Percentiles rank a stretch among this genome's conserved stretches.
Evolutionary conservation across 2,888 invertebrate species (phyloP).

Genomic region (Tetropium fuscum): DNA sequence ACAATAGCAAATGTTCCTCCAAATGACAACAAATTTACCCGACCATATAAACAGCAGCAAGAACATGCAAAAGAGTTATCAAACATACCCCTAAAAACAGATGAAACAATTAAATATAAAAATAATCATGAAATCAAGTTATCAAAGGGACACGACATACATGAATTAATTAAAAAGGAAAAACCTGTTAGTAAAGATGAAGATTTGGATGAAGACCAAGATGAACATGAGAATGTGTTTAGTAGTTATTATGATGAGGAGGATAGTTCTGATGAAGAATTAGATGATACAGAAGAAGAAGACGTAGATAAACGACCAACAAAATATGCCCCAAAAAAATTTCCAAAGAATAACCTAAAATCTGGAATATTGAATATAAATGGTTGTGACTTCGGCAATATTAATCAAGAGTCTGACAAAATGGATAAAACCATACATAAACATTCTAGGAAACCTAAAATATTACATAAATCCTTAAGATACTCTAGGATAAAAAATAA

Average conservation of each 20-base stretch:
- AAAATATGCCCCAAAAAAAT: slow-evolving; percentile 35
- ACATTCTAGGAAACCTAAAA: not conserved
- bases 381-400: no score
- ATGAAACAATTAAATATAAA: not conserved
- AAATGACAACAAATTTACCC: not conserved
- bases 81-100: not conserved
- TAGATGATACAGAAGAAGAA: slow-evolving; percentile 46
- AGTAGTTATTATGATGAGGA: slow-evolving; percentile 42
- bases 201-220: not conserved
- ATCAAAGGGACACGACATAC: no score
- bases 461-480: slow-evolving; percentile 7
- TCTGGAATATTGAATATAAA: slow-evolving; percentile 23
- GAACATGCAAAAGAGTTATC: not conserved
- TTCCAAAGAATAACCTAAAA: slow-evolving; percentile 35
- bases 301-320: slow-evolving; percentile 46
- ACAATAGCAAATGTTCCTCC: not conserved
- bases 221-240: not conserved
- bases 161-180: no score
- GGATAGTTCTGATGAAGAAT: slow-evolving; percentile 27
- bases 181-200: not conserved
- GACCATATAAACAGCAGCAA: not conserved
- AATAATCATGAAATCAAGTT: not conserved
- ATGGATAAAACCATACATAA: not conserved
- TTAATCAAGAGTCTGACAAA: no score
- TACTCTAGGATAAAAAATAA: slow-evolving; percentile 30